A percentile compares a stretch with the other conserved stretches of the same genome.
Conservation (phyloP, 2,888 invertebrate genomes). For the Tryphoninae sp. region DNA sequence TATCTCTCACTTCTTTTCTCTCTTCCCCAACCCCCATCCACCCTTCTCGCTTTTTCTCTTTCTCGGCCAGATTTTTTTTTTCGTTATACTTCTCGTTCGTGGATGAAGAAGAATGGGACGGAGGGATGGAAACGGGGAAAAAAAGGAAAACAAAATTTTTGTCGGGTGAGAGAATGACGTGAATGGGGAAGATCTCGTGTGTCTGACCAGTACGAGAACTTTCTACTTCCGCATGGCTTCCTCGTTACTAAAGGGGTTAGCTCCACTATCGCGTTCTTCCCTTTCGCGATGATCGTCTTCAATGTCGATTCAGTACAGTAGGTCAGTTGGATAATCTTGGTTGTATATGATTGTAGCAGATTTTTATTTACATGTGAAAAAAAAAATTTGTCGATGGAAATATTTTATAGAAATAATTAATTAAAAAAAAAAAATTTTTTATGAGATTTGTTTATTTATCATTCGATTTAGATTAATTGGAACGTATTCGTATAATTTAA, state of each 20-base stretch:
- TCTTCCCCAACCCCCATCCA: not conserved
- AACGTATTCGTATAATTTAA: not conserved
- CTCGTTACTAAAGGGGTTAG: constrained; percentile 20
- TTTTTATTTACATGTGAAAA: too few relatives aligned
- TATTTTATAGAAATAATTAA: too few relatives aligned
- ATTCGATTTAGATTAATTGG: not conserved
- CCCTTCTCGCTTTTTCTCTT: not conserved
- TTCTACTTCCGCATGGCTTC: constrained; percentile 49
- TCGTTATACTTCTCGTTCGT: constrained; percentile 41
- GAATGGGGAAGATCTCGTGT: constrained; percentile 36
- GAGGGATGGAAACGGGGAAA: not conserved
- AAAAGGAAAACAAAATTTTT: constrained; percentile 13
- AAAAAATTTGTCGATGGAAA: too few relatives aligned
- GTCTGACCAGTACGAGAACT: constrained; percentile 57
- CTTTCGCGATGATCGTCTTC: not conserved
- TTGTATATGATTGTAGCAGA: too few relatives aligned
- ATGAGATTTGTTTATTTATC: not conserved
- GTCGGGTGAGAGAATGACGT: constrained; percentile 45
- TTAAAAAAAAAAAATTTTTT: too few relatives aligned
- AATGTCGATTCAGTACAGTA: not conserved
- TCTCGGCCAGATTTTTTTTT: constrained; percentile 2
- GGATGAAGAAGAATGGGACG: constrained; percentile 29
- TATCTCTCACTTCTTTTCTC: constrained; percentile 43
- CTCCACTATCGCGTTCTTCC: not conserved
- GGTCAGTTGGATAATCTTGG: too few relatives aligned